phyloP scores from a whole-genome alignment of 1,140 invertebrate genomes.

The Zaprionus ghesquierei region DNA sequence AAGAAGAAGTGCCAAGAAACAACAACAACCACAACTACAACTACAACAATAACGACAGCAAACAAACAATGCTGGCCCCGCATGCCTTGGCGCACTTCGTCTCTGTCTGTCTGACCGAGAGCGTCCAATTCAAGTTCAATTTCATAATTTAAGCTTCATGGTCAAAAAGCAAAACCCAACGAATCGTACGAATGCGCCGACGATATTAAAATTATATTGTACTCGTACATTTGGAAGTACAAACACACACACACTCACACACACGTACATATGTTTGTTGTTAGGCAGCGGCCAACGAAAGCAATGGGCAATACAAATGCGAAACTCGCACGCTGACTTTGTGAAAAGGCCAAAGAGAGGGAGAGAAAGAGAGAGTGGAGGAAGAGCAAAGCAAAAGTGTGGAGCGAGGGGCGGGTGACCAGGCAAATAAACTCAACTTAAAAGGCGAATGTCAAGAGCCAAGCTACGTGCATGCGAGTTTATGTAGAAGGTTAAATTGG shows the following conservation, averaged over 20 bases:
- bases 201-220: conserved; percentile 29
- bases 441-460: conserved; percentile 76
- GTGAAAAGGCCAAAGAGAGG: conserved; percentile 1
- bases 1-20: conserved; percentile 51
- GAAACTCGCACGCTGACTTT: conserved; percentile 13
- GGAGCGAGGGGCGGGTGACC: background rate
- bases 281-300: background rate
- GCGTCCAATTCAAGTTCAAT: conserved; percentile 73
- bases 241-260: background rate
- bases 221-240: conserved; percentile 4
- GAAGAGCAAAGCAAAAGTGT: background rate
- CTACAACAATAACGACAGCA: background rate
- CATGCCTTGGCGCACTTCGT: background rate
- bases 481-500: conserved; percentile 63
- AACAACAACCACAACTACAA: conserved; percentile 31
- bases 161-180: conserved; percentile 48
- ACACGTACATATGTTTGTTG: background rate
- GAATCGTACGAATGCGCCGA: conserved; percentile 4
- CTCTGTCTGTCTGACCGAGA: background rate
- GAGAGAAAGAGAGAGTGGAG: background rate
- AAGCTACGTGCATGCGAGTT: conserved; percentile 28
- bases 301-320: conserved; percentile 23
- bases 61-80: conserved; percentile 24
- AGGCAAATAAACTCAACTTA: conserved; percentile 20
- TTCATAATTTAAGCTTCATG: conserved; percentile 77